Evolutionary conservation across 2,888 invertebrate species (phyloP).

Genomic region (Patella caerulea): DNA sequence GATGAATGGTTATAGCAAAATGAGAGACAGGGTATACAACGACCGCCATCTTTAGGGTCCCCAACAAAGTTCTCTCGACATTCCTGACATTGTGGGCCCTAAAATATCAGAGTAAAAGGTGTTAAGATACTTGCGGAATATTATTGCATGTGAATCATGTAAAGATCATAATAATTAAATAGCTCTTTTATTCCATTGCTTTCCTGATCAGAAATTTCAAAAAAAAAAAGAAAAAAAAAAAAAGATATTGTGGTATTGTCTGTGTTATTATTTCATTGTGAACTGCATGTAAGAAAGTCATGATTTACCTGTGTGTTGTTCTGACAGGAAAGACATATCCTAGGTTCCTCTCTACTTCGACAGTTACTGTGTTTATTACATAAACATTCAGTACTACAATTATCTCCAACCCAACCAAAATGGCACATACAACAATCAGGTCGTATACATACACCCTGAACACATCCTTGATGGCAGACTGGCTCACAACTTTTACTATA

Average conservation of each 20-base stretch:
- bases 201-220: background rate
- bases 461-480: conserved; percentile 70
- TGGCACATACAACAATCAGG: conserved; percentile 81
- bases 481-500: conserved; percentile 64
- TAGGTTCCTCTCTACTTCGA: conserved; percentile 82
- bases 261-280: background rate
- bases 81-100: conserved; percentile 91
- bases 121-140: too few relatives aligned
- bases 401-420: conserved; percentile 94
- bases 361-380: conserved; percentile 96
- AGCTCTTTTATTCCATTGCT: background rate
- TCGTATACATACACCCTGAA: conserved; percentile 67
- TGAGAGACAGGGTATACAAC: conserved; percentile 88
- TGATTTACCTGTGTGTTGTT: conserved; percentile 87
- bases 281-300: background rate
- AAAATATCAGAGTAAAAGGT: conserved; percentile 38
- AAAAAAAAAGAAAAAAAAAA: too few relatives aligned
- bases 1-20: conserved; percentile 90
- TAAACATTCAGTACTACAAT: conserved; percentile 93
- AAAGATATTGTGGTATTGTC: too few relatives aligned
- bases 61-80: conserved; percentile 93
- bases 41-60: conserved; percentile 85
- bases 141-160: too few relatives aligned
- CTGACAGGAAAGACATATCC: conserved; percentile 86
- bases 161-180: background rate